phyloP scores from a whole-genome alignment of 35 echinoderm and acorn worm species.

The Ophioderma brevispina region DNA sequence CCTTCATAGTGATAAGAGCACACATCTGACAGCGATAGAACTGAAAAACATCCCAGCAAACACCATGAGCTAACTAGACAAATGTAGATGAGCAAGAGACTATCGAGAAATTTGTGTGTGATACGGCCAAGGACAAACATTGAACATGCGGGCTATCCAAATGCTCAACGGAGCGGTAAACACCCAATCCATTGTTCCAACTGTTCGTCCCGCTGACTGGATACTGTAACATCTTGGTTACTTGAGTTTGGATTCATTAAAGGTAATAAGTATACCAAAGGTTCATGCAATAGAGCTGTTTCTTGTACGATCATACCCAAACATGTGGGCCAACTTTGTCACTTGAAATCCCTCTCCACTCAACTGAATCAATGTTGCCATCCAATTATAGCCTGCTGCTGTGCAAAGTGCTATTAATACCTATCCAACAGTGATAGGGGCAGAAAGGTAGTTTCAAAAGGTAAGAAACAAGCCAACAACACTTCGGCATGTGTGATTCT shows the following conservation, averaged over 20 bases:
- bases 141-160: constrained; percentile 74
- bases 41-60: constrained; percentile 38
- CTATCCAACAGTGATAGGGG: too few species aligned
- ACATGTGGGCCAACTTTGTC: too few species aligned
- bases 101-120: constrained; percentile 73
- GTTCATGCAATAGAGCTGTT: too few species aligned
- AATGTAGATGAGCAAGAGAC: constrained; percentile 87
- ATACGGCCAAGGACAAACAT: constrained; percentile 72
- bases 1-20: constrained; percentile 92
- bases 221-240: constrained; percentile 88
- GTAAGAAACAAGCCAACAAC: too few species aligned
- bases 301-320: too few species aligned
- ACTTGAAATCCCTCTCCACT: too few species aligned
- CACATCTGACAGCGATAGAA: constrained; percentile 76
- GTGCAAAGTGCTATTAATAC: too few species aligned
- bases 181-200: constrained; percentile 78
- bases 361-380: too few species aligned
- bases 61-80: constrained; percentile 67
- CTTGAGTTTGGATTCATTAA: constrained; percentile 70
- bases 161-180: constrained; percentile 87
- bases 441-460: too few species aligned
- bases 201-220: constrained; percentile 80
- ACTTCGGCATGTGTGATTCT: too few species aligned
- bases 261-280: too few species aligned
- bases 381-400: too few species aligned